phyloP scores from a whole-genome alignment of 1,140 invertebrate genomes.

The Sogatella furcifera region DNA sequence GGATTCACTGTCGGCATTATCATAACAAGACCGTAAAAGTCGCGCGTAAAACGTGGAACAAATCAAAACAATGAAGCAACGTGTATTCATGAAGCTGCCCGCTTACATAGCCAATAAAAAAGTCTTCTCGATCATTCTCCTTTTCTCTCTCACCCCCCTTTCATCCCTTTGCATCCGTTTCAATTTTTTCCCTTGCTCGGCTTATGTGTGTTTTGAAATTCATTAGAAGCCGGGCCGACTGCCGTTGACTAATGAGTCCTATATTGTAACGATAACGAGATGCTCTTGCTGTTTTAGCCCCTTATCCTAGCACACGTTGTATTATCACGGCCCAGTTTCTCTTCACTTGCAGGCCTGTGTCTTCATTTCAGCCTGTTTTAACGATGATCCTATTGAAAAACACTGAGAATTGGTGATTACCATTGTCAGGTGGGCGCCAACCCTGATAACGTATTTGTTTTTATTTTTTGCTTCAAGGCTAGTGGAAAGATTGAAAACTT shows the following conservation, averaged over 20 bases:
- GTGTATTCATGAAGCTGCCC: background rate
- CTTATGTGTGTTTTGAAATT: conserved; percentile 2
- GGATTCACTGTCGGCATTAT: conserved; percentile 1
- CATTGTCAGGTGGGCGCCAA: too few species aligned
- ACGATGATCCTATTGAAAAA: too few species aligned
- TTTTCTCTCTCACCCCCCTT: background rate
- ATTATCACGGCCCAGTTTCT: too few species aligned
- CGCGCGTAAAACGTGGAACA: conserved; percentile 1
- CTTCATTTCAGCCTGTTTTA: too few species aligned
- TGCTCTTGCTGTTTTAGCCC: too few species aligned
- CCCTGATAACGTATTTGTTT: too few species aligned
- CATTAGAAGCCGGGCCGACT: background rate
- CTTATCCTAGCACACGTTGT: too few species aligned
- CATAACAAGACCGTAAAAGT: conserved; percentile 2
- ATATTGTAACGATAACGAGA: background rate
- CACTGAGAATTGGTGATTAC: too few species aligned
- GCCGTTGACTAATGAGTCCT: background rate
- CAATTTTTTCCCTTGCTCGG: background rate
- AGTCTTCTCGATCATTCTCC: background rate
- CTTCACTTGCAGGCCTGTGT: too few species aligned
- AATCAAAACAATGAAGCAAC: conserved; percentile 1
- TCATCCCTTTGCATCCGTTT: background rate
- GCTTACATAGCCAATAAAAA: background rate
- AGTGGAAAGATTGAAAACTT: too few species aligned
- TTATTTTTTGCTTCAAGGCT: too few species aligned